Conservation (phyloP, 2,888 invertebrate species). For the Tetragnatha montana region DNA sequence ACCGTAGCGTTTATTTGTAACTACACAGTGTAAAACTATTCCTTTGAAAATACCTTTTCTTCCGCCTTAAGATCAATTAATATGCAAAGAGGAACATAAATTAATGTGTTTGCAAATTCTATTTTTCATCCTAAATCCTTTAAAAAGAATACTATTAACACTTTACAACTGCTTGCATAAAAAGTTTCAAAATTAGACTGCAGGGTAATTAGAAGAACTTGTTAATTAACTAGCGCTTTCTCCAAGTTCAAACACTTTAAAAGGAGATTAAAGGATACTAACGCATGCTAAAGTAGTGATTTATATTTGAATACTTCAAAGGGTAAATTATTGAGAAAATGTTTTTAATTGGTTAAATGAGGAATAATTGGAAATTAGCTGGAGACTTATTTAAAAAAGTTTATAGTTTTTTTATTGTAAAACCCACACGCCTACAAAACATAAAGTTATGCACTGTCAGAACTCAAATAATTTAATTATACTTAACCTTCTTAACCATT, state of each 20-base stretch:
- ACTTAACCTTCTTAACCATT: too few species aligned
- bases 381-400: too few species aligned
- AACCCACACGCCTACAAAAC: too few species aligned
- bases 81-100: neutral
- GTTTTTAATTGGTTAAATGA: too few species aligned
- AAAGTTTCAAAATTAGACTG: neutral
- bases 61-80: neutral
- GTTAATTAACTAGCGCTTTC: conserved; percentile 11
- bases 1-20: too few species aligned
- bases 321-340: too few species aligned
- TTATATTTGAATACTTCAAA: neutral
- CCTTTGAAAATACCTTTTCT: neutral
- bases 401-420: too few species aligned
- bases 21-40: too few species aligned
- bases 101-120: conserved; percentile 9
- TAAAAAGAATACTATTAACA: conserved; percentile 6
- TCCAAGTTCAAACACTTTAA: neutral
- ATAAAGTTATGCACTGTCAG: too few species aligned
- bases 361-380: too few species aligned
- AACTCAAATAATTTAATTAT: too few species aligned
- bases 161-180: neutral
- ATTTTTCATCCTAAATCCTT: conserved; percentile 10
- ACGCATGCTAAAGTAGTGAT: neutral
- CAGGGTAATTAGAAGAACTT: neutral
- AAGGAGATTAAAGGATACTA: neutral